phyloP scores from a whole-genome alignment of 2,113 vertebrate genomes.

The Dipodomys spectabilis region DNA sequence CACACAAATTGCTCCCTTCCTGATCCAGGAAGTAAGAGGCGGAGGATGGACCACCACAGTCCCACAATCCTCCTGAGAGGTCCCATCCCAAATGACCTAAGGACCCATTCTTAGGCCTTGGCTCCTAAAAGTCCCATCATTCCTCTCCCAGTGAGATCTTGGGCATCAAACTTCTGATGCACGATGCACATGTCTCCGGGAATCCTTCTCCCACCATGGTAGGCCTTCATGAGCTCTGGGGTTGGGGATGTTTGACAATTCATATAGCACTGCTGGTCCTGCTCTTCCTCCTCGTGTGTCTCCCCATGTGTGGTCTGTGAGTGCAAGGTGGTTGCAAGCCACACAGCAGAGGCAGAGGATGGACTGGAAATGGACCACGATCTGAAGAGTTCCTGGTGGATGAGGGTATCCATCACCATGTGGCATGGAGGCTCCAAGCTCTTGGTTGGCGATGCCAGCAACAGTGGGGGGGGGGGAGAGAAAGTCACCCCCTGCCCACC shows the following conservation, averaged over 20 bases:
- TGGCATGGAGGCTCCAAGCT: rapidly evolving
- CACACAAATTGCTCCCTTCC: not conserved
- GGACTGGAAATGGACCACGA: not conserved
- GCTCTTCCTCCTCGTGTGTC: not conserved
- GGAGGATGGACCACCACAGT: too few species aligned
- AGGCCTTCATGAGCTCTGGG: not conserved
- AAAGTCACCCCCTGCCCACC: not conserved
- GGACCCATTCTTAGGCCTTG: too few species aligned
- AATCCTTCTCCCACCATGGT: not conserved
- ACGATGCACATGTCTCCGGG: not conserved
- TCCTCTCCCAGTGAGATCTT: not conserved
- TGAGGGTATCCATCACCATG: not conserved
- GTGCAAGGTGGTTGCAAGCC: not conserved
- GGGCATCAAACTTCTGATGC: too few species aligned
- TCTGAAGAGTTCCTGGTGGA: not conserved
- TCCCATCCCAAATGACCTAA: not conserved
- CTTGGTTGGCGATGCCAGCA: too few species aligned
- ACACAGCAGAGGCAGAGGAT: not conserved
- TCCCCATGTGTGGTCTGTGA: not conserved
- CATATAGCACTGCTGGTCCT: not conserved
- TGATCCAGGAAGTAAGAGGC: not conserved
- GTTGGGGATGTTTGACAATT: not conserved
- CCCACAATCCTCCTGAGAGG: too few species aligned
- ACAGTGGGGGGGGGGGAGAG: too few species aligned
- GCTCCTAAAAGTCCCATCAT: not conserved